Evolutionary conservation across 30 jellyfish, hydroid and myxozoan species (phyloP).

Genomic region (Aurelia aurita): DNA sequence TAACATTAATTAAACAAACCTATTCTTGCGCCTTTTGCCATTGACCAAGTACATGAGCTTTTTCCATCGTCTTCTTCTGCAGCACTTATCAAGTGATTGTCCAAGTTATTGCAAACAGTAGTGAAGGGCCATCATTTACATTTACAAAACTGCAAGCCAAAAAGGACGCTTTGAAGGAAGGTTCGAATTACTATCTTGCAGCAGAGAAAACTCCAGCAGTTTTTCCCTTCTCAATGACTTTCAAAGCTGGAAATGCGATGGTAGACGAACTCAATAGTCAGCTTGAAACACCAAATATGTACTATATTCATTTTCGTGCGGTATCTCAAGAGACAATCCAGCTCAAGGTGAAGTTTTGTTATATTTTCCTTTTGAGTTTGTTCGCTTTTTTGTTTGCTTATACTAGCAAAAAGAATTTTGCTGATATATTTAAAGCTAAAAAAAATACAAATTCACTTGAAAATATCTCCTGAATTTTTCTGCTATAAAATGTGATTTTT

Average conservation of each 20-base stretch:
- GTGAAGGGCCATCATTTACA: conserved; percentile 2
- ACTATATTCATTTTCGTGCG: conserved; percentile 59
- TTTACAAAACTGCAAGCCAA: conserved; percentile 24
- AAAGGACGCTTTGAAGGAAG: conserved; percentile 26
- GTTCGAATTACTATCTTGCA: conserved; percentile 48
- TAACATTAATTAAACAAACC: too few relatives aligned
- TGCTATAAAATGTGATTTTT: too few relatives aligned
- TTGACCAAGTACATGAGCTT: too few relatives aligned
- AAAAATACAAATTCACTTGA: too few relatives aligned
- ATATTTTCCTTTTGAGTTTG: too few relatives aligned
- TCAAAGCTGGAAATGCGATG: conserved; percentile 48
- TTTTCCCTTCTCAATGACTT: conserved; percentile 9
- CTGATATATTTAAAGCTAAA: too few relatives aligned
- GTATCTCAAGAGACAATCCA: conserved; percentile 2
- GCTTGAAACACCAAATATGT: conserved; percentile 61
- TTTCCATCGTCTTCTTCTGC: neutral
- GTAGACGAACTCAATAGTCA: conserved; percentile 41
- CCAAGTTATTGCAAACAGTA: conserved; percentile 4
- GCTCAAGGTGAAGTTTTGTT: too few relatives aligned
- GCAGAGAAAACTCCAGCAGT: neutral
- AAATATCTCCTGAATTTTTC: too few relatives aligned
- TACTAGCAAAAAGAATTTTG: too few relatives aligned
- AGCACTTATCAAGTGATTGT: conserved; percentile 73
- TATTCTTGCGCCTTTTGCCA: too few relatives aligned
- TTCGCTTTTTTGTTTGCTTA: too few relatives aligned